Evolutionary conservation across 2,113 vertebrate genomes (phyloP).

Genomic region (Apodemus sylvaticus): DNA sequence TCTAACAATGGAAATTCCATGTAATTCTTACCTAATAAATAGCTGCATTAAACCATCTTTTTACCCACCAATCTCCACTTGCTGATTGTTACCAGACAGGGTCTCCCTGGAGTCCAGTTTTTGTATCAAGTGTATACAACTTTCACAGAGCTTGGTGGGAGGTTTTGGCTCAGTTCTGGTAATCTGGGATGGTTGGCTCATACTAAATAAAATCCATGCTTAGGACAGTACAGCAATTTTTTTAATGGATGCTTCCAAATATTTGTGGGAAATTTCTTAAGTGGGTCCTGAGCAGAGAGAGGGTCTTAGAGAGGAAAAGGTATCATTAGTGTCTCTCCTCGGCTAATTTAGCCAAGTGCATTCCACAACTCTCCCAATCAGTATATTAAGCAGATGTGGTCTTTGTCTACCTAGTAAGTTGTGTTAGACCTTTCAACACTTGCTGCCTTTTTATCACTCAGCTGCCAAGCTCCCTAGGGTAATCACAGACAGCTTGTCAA

Average conservation of each 20-base stretch:
- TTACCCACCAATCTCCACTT: not conserved
- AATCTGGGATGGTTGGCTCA: slow-evolving; percentile 55
- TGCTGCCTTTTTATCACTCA: slow-evolving; percentile 77
- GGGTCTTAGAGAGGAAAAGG: slow-evolving; percentile 36
- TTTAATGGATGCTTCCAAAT: slow-evolving; percentile 51
- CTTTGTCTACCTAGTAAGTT: slow-evolving; percentile 76
- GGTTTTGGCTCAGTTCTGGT: not conserved
- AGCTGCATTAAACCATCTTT: slow-evolving; percentile 1
- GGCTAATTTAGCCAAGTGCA: slow-evolving; percentile 69
- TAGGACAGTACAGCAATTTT: not conserved
- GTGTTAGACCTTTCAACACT: slow-evolving; percentile 74
- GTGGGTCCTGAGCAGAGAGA: slow-evolving; percentile 44
- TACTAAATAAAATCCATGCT: slow-evolving; percentile 35
- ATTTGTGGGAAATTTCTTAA: slow-evolving; percentile 57
- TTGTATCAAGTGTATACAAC: slow-evolving; percentile 26
- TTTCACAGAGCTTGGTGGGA: slow-evolving; percentile 22
- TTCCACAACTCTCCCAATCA: slow-evolving; percentile 74
- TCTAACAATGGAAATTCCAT: not conserved
- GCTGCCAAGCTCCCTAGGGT: slow-evolving; percentile 75
- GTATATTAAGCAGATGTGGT: slow-evolving; percentile 78
- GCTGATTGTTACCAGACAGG: not conserved
- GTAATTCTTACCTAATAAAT: slow-evolving; percentile 13
- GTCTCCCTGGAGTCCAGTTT: slow-evolving; percentile 1
- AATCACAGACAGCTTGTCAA: slow-evolving; percentile 79
- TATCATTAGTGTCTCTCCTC: slow-evolving; percentile 35